Evolutionary conservation across 2,888 invertebrate genomes (phyloP).

Genomic region (Agrilus cyanescens): DNA sequence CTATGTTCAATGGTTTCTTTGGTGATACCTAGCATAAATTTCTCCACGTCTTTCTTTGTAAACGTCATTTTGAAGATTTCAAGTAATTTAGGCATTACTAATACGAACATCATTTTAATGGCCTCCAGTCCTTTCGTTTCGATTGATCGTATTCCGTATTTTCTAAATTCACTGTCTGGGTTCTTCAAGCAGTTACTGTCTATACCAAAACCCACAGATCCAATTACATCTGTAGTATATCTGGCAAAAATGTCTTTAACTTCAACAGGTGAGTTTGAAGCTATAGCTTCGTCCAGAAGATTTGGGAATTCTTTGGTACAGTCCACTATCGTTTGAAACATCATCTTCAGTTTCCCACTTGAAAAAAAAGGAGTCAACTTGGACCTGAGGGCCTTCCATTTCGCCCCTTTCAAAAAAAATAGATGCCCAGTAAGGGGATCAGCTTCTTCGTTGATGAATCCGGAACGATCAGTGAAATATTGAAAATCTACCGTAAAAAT

Average conservation of each 20-base stretch:
- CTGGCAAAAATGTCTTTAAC: conserved; percentile 34
- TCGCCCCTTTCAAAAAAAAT: conserved; percentile 40
- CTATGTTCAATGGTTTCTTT: conserved; percentile 20
- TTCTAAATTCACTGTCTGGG: conserved; percentile 36
- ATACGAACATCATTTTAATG: conserved; percentile 32
- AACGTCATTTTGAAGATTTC: conserved; percentile 15
- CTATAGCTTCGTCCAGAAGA: conserved; percentile 26
- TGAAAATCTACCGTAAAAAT: conserved; percentile 46
- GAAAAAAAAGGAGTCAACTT: conserved; percentile 52
- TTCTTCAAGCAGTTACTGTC: conserved; percentile 41
- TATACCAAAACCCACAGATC: conserved; percentile 43
- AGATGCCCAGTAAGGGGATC: conserved; percentile 45
- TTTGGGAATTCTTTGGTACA: conserved; percentile 39
- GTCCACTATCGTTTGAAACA: conserved; percentile 46
- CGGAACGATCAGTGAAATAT: conserved; percentile 47
- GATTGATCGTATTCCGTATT: conserved; percentile 12
- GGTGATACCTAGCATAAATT: conserved; percentile 21
- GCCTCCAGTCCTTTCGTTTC: conserved; percentile 30
- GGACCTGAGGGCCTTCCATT: conserved; percentile 46
- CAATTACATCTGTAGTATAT: conserved; percentile 41
- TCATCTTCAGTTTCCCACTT: conserved; percentile 48
- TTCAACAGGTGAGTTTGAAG: conserved; percentile 26
- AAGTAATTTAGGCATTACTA: conserved; percentile 16
- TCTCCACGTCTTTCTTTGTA: conserved; percentile 15
- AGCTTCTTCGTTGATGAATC: conserved; percentile 41